These are phyloP conservation scores for Castor canadensis DNA, from an alignment of 2,113 vertebrate genomes.

Conservation along the genomic window DNA sequence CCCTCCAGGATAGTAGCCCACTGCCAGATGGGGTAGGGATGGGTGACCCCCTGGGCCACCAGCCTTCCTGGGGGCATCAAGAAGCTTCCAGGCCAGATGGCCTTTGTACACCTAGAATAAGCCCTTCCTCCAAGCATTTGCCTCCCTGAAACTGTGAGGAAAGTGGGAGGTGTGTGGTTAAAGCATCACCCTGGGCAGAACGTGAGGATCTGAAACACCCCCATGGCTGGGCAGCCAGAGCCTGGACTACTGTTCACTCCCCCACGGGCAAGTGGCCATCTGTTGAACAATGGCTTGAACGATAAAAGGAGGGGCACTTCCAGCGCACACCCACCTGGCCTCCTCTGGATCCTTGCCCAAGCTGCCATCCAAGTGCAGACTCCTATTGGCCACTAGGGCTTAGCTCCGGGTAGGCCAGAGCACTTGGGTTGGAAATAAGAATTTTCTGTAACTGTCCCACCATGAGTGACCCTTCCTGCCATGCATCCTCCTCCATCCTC, in stretches of 20 bases:
- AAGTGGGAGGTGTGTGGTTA: neutral
- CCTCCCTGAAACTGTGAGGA: neutral
- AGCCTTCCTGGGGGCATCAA: neutral
- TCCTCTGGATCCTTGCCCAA: neutral
- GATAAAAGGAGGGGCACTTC: fast-evolving
- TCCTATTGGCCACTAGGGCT: fast-evolving
- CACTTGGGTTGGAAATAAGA: neutral
- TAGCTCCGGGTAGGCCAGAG: neutral
- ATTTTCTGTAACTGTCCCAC: fast-evolving
- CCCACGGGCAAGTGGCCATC: fast-evolving
- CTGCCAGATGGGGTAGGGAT: neutral
- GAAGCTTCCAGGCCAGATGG: neutral
- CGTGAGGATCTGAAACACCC: no score
- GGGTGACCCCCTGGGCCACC: neutral
- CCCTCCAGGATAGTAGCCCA: neutral
- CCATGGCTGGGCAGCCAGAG: neutral
- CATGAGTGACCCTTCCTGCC: neutral
- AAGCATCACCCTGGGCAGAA: no score
- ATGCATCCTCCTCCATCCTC: neutral
- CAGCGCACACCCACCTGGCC: neutral
- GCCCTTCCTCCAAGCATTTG: neutral
- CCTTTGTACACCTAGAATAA: neutral
- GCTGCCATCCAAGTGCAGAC: fast-evolving
- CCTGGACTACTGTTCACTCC: fast-evolving
- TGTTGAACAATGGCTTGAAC: fast-evolving